Evolutionary conservation across 2,113 vertebrate genomes (phyloP).

Genomic region (Planiliza haematocheilus): DNA sequence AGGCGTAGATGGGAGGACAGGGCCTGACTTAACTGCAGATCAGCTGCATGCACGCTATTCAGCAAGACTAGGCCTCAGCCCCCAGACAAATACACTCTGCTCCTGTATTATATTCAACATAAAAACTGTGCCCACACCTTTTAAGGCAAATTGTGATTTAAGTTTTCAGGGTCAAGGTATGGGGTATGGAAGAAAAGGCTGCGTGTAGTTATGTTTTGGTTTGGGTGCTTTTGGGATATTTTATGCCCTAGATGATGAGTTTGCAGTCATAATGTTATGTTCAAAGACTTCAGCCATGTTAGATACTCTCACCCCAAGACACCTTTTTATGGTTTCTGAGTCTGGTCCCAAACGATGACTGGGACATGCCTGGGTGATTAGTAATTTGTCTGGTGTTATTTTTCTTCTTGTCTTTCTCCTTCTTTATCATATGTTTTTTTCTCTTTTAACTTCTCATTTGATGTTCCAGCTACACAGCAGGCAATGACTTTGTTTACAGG

Average conservation of each 20-base stretch:
- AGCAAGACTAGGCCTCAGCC: slow-evolving; percentile 11
- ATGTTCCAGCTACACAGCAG: slow-evolving; percentile 57
- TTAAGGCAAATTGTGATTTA: neutral
- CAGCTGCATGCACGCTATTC: slow-evolving; percentile 24
- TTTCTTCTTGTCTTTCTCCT: neutral
- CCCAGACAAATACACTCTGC: slow-evolving; percentile 14
- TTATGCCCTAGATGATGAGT: too few species aligned
- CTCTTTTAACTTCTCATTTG: slow-evolving; percentile 23
- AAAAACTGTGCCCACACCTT: neutral
- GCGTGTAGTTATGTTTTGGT: too few species aligned
- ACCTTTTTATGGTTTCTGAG: too few species aligned
- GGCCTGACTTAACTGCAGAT: slow-evolving; percentile 41
- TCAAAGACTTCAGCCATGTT: too few species aligned
- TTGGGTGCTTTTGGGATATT: too few species aligned
- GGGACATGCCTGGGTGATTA: neutral
- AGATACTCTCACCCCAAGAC: too few species aligned
- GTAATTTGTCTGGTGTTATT: neutral
- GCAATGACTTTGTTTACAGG: slow-evolving; percentile 67
- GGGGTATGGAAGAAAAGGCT: too few species aligned
- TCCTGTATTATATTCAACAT: slow-evolving; percentile 2
- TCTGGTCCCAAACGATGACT: too few species aligned
- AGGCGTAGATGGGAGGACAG: neutral
- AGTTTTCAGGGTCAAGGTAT: neutral
- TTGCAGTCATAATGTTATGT: too few species aligned
- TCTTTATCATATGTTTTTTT: too few species aligned